These are phyloP conservation scores for Iguana delicatissima DNA, from an alignment of 2,797 vertebrate species.

Conservation along the genomic window DNA sequence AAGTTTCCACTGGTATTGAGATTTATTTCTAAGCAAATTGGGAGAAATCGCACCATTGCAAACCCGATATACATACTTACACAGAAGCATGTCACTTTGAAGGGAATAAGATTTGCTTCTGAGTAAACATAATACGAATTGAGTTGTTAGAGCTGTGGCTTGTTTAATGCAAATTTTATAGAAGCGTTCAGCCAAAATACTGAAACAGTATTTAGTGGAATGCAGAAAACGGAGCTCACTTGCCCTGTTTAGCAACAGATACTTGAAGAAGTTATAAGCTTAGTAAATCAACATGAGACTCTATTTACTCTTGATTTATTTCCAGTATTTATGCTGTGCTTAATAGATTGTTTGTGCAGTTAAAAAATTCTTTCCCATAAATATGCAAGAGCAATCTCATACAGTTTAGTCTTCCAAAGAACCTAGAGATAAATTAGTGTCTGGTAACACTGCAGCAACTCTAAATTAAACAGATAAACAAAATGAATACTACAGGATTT, in stretches of 20 bases:
- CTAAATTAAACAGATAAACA: conserved; percentile 41
- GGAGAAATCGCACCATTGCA: background rate
- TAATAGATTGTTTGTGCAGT: conserved; percentile 70
- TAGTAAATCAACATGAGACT: conserved; percentile 64
- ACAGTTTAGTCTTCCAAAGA: conserved; percentile 71
- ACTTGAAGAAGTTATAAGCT: conserved; percentile 57
- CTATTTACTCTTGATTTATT: conserved; percentile 75
- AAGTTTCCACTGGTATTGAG: background rate
- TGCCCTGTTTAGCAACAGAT: conserved; percentile 37
- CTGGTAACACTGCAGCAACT: conserved; percentile 35
- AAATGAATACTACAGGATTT: conserved; percentile 23
- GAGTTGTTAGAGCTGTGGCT: background rate
- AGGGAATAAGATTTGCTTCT: background rate
- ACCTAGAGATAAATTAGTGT: conserved; percentile 71
- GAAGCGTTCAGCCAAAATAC: conserved; percentile 17
- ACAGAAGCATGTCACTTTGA: background rate
- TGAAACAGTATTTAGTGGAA: conserved; percentile 47
- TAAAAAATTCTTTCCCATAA: conserved; percentile 67
- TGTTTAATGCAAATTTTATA: background rate
- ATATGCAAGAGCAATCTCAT: conserved; percentile 32
- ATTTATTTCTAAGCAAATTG: background rate
- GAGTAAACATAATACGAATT: background rate
- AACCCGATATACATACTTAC: background rate
- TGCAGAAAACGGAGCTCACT: conserved; percentile 54
- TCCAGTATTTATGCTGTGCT: conserved; percentile 57